A percentile compares a stretch with the other conserved stretches of the same genome.
Conservation (phyloP, 2,797 vertebrate species). For the Peromyscus attwateri region DNA sequence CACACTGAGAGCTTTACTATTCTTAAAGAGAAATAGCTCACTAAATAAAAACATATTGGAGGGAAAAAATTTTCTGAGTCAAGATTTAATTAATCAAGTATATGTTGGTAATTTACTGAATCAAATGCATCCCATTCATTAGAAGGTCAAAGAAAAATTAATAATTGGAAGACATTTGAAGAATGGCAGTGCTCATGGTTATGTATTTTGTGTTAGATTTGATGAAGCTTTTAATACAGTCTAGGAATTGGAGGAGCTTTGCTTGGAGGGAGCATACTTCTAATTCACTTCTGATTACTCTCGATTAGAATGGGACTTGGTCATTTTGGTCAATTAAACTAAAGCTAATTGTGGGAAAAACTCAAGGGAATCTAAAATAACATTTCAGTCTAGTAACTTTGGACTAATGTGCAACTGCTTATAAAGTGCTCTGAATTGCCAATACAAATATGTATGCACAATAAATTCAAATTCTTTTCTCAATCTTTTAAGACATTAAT, state of each 20-base stretch:
- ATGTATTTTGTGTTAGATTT: background rate
- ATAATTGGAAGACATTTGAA: conserved; percentile 46
- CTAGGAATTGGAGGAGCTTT: background rate
- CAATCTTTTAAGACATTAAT: background rate
- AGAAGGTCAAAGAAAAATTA: conserved; percentile 44
- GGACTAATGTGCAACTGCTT: conserved; percentile 35
- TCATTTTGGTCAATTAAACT: conserved; percentile 32
- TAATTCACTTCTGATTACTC: conserved; percentile 18
- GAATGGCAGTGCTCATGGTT: background rate
- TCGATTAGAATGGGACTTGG: background rate
- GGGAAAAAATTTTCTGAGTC: conserved; percentile 21
- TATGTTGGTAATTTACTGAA: conserved; percentile 48
- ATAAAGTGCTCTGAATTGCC: background rate
- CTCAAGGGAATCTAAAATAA: conserved; percentile 44
- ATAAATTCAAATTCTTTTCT: background rate
- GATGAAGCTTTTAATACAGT: conserved; percentile 19
- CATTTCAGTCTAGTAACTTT: conserved; percentile 14
- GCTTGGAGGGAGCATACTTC: background rate
- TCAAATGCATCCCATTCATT: conserved; percentile 43
- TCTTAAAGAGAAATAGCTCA: background rate
- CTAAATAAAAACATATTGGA: background rate
- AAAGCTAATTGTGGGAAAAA: conserved; percentile 36
- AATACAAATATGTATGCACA: background rate
- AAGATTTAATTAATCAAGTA: conserved; percentile 60
- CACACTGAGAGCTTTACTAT: background rate